Conservation (phyloP, 2,113 vertebrate species). For the Cervus canadensis region DNA sequence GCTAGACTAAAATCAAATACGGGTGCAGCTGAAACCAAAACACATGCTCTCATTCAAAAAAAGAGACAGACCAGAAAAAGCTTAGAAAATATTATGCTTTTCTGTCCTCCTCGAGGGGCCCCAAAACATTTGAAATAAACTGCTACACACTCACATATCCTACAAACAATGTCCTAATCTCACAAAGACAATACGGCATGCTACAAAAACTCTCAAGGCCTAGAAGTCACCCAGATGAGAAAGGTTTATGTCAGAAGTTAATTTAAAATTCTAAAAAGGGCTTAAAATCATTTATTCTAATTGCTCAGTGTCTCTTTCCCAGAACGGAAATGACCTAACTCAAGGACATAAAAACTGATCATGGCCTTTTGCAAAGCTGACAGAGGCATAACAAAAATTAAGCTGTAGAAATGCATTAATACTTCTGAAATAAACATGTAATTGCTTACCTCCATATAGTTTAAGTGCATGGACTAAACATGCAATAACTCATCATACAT, state of each 20-base stretch:
- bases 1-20: constrained; percentile 41
- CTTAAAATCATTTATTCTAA: constrained; percentile 58
- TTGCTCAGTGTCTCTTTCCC: constrained; percentile 40
- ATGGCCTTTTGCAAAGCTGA: constrained; percentile 28
- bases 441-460: not conserved
- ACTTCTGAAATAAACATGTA: not conserved
- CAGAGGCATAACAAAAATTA: constrained; percentile 50
- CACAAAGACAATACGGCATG: not conserved
- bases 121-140: not conserved
- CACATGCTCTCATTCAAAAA: not conserved
- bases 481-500: constrained; percentile 3
- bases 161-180: not conserved
- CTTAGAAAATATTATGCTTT: not conserved
- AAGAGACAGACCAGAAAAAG: not conserved
- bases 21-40: not conserved
- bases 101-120: not conserved
- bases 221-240: constrained; percentile 32
- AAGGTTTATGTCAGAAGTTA: constrained; percentile 45
- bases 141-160: not conserved
- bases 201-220: not conserved
- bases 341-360: constrained; percentile 44
- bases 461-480: not conserved
- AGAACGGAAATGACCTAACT: constrained; percentile 61
- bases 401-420: not conserved
- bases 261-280: constrained; percentile 57